A percentile compares a stretch with the other conserved stretches of the same genome.
Conservation (phyloP, 1,140 invertebrate species). For the Proctacanthus coquilletti region DNA sequence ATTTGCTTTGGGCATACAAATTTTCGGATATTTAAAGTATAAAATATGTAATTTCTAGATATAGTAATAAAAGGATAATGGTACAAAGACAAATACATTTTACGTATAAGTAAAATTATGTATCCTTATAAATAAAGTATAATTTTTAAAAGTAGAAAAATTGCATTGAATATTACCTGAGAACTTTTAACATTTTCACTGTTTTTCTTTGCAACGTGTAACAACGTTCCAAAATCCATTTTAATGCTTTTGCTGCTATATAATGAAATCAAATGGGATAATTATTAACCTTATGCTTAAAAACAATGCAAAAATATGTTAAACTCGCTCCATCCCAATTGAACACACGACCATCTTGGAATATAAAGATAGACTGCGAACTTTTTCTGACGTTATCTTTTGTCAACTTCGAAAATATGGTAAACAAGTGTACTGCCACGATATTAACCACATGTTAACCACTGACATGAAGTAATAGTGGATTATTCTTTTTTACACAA, state of each 20-base stretch:
- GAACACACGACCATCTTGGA: constrained; percentile 1
- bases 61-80: constrained; percentile 4
- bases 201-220: constrained; percentile 44
- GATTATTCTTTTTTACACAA: neutral
- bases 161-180: constrained; percentile 24
- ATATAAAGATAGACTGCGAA: neutral
- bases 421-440: no score
- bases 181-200: constrained; percentile 26
- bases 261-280: no score
- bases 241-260: no score
- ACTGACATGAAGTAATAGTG: no score
- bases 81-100: constrained; percentile 3
- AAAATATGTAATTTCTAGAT: constrained; percentile 4
- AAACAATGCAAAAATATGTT: no score
- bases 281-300: no score
- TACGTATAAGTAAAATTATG: constrained; percentile 3
- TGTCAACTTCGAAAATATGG: no score
- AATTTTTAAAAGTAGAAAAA: neutral
- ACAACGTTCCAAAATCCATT: constrained; percentile 47
- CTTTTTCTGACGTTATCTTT: no score
- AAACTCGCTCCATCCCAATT: no score
- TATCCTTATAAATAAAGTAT: neutral
- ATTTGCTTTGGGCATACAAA: no score
- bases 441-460: no score
- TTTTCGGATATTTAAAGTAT: constrained; percentile 2